These are phyloP conservation scores for Atta texana DNA, from an alignment of 1,140 invertebrate species.

Conservation along the genomic window DNA sequence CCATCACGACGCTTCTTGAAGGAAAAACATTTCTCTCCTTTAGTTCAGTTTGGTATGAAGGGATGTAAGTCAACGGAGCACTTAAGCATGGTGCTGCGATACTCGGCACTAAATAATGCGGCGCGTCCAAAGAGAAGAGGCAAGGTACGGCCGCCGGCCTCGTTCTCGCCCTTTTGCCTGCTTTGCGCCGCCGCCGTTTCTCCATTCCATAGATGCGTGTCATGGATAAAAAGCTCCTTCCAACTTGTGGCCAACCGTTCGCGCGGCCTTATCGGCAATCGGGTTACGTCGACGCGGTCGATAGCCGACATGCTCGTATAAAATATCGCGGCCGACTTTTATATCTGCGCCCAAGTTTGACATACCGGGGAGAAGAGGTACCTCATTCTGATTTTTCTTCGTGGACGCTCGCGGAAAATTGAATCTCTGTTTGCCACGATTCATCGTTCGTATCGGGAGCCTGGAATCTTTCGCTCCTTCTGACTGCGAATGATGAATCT, in stretches of 20 bases:
- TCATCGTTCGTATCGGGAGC: slow-evolving; percentile 50
- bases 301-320: slow-evolving; percentile 60
- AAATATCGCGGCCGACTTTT: slow-evolving; percentile 61
- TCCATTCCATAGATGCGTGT: slow-evolving; percentile 47
- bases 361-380: slow-evolving; percentile 47
- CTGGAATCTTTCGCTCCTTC: slow-evolving; percentile 43
- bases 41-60: slow-evolving; percentile 73
- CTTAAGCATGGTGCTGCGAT: slow-evolving; percentile 76
- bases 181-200: slow-evolving; percentile 38
- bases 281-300: slow-evolving; percentile 35
- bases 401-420: slow-evolving; percentile 59
- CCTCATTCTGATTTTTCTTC: slow-evolving; percentile 56
- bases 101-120: slow-evolving; percentile 77
- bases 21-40: slow-evolving; percentile 77
- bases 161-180: slow-evolving; percentile 60
- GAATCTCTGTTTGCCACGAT: slow-evolving; percentile 63
- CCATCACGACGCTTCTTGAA: slow-evolving; percentile 61
- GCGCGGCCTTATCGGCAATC: slow-evolving; percentile 27
- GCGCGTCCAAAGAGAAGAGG: slow-evolving; percentile 70
- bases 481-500: neutral
- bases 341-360: slow-evolving; percentile 57
- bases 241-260: slow-evolving; percentile 47
- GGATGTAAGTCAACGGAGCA: slow-evolving; percentile 81
- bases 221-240: slow-evolving; percentile 62
- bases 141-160: slow-evolving; percentile 57